Percentiles rank a stretch among this genome's conserved stretches.
These are phyloP conservation scores for Cactoblastis cactorum DNA, from an alignment of 2,888 invertebrate species.

Conservation along the genomic window DNA sequence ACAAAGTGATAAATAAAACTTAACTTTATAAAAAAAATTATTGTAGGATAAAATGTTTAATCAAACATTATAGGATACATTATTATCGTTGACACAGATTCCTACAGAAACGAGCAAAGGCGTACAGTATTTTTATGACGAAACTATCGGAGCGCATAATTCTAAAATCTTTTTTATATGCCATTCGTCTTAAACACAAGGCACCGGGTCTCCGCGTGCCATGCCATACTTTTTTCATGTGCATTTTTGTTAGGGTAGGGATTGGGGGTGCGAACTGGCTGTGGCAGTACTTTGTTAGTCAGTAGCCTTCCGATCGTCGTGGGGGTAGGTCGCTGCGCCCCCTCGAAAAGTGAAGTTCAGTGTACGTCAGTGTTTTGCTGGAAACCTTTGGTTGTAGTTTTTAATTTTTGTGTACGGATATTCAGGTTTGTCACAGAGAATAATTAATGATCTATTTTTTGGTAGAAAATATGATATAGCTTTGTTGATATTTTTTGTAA, in stretches of 20 bases:
- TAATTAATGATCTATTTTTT: neutral
- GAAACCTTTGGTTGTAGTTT: slow-evolving; percentile 12
- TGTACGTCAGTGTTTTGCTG: slow-evolving; percentile 8
- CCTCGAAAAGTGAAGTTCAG: slow-evolving; percentile 6
- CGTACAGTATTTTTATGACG: neutral
- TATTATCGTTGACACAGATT: too few relatives aligned
- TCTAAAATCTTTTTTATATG: neutral
- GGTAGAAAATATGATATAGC: too few relatives aligned
- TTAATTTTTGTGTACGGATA: neutral
- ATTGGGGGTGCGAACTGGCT: slow-evolving; percentile 30
- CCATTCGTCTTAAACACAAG: slow-evolving; percentile 2
- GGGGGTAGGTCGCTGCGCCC: slow-evolving; percentile 50
- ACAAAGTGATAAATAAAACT: too few relatives aligned
- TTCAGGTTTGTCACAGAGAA: neutral
- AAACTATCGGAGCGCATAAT: neutral
- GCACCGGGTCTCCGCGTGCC: slow-evolving; percentile 35
- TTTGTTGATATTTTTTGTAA: neutral
- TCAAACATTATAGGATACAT: too few relatives aligned
- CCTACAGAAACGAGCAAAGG: too few relatives aligned
- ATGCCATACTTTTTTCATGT: slow-evolving; percentile 54
- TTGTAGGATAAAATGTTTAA: too few relatives aligned
- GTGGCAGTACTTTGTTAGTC: slow-evolving; percentile 15
- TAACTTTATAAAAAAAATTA: too few relatives aligned
- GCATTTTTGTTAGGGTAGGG: slow-evolving; percentile 56
- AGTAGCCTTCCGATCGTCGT: slow-evolving; percentile 57